Evolutionary conservation across 1,140 invertebrate genomes (phyloP), one percentile per base, ranked within the genome.

Genomic region (Olivierus martensii): DNA sequence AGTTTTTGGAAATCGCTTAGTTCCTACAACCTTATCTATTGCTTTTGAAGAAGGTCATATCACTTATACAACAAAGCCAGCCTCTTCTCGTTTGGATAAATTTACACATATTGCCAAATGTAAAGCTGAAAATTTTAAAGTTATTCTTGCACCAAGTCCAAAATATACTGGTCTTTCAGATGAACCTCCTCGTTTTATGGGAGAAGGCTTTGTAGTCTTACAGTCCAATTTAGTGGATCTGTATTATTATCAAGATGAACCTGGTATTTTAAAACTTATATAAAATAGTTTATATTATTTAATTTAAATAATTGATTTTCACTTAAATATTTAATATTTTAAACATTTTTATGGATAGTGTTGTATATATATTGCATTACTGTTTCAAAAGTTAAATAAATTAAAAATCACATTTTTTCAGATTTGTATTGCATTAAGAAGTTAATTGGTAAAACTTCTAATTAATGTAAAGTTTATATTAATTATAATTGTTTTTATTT

Each of bases 101-200:
- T 90, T 96, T 58, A 97, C 96, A 87, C 92, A 98, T 69, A 87
- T 94, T 61, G 79, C 89, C 9, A 95, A 93, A 67, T 87, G 87
- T 49, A 90, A 87, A 67, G 84, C 87, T 11, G 93, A 98, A 68
- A 97, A 95, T 71, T 85, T 91, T 59, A 87, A 88, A 72, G 84
- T 95, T 1, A 86, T 95, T 71, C 74, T 95, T 55, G 89, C 88
- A 28, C 88, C 87, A 14, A 93, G 88, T 73, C 85, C 83, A 12
- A 93, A 93, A 65, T 96, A 94, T 67, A 89, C 82, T 2, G 88
- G 88, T 3, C 79, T 91, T 71, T 78, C 84, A 3, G 92, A 97
- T 71, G 92, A 97, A 63, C 92, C 94, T 3, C 94, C 94, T 2
- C 69, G 94, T 36, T 94, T 86, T 60, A 98, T 98, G 92, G 92